Conservation (phyloP, 2,113 vertebrate species). For the human region GRCh38 chrX:129190001-129190500, state of each 20-base stretch:
- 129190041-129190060: background rate
- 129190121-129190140: background rate
- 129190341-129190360: background rate
- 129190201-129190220: background rate
- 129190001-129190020: background rate
- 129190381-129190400: background rate
- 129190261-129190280: background rate
- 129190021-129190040: background rate
- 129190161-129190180: background rate
- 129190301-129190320: background rate
- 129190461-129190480: background rate
- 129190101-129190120: background rate
- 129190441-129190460: background rate
- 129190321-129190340: background rate
- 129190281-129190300: background rate
- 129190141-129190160: background rate
- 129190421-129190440: background rate
- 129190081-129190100: background rate
- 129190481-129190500: background rate
- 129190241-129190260: background rate
- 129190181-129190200: background rate
- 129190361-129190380: background rate
- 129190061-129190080: background rate
- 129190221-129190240: background rate
- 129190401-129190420: background rate